Base-by-base conservation (phyloP, 2,797 vertebrate genomes). In the Enteromius afrohamiltoni region DNA sequence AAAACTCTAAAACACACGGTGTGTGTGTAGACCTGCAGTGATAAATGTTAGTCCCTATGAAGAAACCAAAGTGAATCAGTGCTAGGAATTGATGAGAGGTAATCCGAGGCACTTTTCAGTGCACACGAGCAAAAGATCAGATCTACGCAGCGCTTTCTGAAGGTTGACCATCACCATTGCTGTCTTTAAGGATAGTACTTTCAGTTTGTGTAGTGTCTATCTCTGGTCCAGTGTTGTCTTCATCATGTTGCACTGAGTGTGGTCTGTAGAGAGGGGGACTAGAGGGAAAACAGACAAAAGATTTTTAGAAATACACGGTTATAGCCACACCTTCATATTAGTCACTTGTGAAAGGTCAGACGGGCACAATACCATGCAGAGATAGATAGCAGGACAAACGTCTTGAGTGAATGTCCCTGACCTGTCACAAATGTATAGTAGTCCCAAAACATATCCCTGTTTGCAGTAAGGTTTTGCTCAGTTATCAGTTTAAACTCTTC, bases 211-310 rank as follows among this genome's bases (percentile, higher is more conserved):
- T 86, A 62, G 47, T 29, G 11, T 79, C 73, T 34, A 73, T 88
- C 79, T 92, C 89, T 85, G 69, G 86, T 82, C 92, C 90, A 49
- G 94, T 94, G 69, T 94, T 93, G 89, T 97, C 96, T 86, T 97
- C 95, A 0, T 95, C 96, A 77, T 95, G 95, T 88, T 90, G 94
- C 92, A 92, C 68, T 31, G 93, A 92, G 87, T 93, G 92, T 91
- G 93, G 94, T 87, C 93, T 94, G 91, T 94, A 95, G 88, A 91
- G 90, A 31, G 93, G 93, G 86, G 96, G 95, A 92, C 97, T 98
- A 90, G 0, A 85, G 29, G 14, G 88, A 88, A 76, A 89, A 79
- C 5, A 86, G n/a, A 84, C 7, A 69, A 47, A 70, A 8, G 4
- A 64, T 81, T 40, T 81, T 83, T 60, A 83, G 55, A 49, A 21